phyloP scores from a whole-genome alignment of 2,888 invertebrate genomes.

The Tiphia femorata region DNA sequence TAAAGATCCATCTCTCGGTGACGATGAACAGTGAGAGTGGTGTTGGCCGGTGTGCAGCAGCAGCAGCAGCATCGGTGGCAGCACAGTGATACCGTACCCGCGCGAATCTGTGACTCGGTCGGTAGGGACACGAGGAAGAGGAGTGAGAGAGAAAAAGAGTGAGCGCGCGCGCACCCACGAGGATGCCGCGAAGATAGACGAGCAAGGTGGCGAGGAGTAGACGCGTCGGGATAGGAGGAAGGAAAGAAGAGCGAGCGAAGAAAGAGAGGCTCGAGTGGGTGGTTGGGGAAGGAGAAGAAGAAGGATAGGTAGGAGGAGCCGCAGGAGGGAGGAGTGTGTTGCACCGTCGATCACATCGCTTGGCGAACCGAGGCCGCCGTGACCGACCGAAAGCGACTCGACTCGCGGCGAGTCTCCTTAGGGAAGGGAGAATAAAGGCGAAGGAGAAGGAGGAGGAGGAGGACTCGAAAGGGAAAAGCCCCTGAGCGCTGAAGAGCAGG shows the following conservation, averaged over 20 bases:
- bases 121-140: slow-evolving; percentile 1
- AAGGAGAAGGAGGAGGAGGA: slow-evolving; percentile 7
- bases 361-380: no score
- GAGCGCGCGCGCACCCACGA: not conserved
- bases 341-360: no score
- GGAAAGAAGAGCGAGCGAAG: not conserved
- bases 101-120: no score
- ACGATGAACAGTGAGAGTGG: not conserved
- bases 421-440: not conserved
- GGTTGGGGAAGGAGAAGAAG: not conserved
- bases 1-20: no score
- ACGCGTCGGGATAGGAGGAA: not conserved
- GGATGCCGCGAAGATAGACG: not conserved
- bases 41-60: not conserved
- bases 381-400: no score
- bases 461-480: slow-evolving; percentile 1
- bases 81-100: no score
- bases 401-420: no score
- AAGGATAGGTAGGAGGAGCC: not conserved
- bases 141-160: slow-evolving; percentile 8
- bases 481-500: slow-evolving; percentile 7
- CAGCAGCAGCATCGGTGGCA: no score
- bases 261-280: not conserved
- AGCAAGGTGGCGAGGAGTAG: slow-evolving; percentile 4
- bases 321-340: no score